Conservation (phyloP, 2,888 invertebrate genomes). For the Yponomeuta sedellus region DNA sequence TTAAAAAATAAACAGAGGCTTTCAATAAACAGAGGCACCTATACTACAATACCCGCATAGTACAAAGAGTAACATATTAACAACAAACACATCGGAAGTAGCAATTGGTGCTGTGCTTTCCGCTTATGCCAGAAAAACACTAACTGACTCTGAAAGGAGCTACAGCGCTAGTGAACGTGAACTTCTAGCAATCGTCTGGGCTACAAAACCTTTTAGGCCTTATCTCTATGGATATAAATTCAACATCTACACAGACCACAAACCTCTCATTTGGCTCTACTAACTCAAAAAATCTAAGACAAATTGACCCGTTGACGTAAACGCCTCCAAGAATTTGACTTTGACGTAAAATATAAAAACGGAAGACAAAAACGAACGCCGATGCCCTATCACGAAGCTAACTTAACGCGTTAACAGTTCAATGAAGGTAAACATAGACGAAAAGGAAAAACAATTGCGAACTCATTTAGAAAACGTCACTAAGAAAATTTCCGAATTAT, state of each 20-base stretch:
- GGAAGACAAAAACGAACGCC: conserved; percentile 33
- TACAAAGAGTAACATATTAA: conserved; percentile 21
- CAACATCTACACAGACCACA: conserved; percentile 30
- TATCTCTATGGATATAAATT: conserved; percentile 38
- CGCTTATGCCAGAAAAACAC: conserved; percentile 24
- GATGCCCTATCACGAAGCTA: conserved; percentile 25
- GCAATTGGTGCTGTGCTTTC: conserved; percentile 25
- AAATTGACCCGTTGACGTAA: conserved; percentile 35
- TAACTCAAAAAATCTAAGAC: conserved; percentile 29
- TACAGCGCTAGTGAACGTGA: conserved; percentile 31
- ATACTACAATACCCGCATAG: conserved; percentile 22
- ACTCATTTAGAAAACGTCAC: no score
- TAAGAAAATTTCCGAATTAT: no score
- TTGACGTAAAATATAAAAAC: conserved; percentile 30
- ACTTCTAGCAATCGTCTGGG: conserved; percentile 28
- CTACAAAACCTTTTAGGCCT: conserved; percentile 30
- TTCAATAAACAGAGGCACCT: conserved; percentile 17
- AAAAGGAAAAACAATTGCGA: background rate
- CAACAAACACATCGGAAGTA: conserved; percentile 24
- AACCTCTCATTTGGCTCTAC: conserved; percentile 28
- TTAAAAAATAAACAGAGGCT: conserved; percentile 18
- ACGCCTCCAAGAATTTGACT: conserved; percentile 34
- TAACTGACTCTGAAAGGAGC: no score
- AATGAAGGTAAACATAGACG: background rate
- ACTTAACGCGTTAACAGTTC: conserved; percentile 5